Conservation (phyloP, 2,888 invertebrate genomes). For the Pasiphila rectangulata region DNA sequence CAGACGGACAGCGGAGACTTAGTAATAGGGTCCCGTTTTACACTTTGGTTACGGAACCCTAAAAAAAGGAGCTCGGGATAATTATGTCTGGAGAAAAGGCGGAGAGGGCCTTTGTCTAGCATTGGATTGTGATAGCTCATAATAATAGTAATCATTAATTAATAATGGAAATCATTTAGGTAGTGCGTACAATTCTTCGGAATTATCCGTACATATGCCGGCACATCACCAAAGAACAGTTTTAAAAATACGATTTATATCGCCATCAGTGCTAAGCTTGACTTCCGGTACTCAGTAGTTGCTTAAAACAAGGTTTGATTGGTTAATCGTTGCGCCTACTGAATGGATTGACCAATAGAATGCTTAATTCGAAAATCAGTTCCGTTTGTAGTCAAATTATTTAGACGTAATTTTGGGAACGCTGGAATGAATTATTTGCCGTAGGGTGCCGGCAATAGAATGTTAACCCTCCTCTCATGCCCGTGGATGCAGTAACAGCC, state of each 20-base stretch:
- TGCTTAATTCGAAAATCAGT: neutral
- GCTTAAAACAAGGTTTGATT: constrained; percentile 18
- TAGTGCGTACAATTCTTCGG: no score
- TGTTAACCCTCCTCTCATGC: no score
- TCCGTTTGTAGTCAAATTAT: neutral
- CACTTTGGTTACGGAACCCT: no score
- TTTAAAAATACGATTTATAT: constrained; percentile 65
- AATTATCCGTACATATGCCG: neutral
- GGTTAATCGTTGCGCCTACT: constrained; percentile 26
- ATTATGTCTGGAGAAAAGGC: no score
- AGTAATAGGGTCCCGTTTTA: no score
- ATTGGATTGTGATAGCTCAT: no score
- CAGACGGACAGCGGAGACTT: no score
- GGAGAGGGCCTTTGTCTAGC: no score
- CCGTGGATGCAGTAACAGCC: no score
- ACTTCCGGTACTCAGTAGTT: constrained; percentile 13
- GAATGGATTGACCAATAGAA: neutral
- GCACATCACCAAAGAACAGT: constrained; percentile 33
- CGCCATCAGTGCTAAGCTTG: constrained; percentile 42
- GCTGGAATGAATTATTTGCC: neutral
- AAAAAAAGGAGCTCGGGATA: no score
- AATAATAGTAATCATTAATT: neutral
- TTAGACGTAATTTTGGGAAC: neutral
- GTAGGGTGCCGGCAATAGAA: neutral
- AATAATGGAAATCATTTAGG: no score